These are phyloP conservation scores for Cantharis lateralis DNA, from an alignment of 2,888 invertebrate genomes.

Conservation along the genomic window DNA sequence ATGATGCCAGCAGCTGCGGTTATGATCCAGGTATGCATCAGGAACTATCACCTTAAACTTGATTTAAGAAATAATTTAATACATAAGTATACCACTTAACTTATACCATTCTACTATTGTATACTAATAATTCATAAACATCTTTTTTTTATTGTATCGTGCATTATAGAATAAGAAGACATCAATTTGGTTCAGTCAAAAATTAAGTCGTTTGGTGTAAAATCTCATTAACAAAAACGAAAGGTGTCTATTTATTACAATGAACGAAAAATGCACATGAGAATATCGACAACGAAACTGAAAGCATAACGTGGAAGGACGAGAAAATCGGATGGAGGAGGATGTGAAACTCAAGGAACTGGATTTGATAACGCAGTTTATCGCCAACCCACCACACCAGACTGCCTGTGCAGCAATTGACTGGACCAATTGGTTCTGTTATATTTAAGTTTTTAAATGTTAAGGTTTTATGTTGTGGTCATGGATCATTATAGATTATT, in stretches of 20 bases:
- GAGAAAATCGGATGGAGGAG: not conserved
- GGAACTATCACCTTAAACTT: constrained; percentile 68
- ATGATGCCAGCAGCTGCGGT: constrained; percentile 88
- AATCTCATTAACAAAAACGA: not conserved
- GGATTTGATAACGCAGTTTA: not conserved
- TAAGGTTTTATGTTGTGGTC: constrained; percentile 36
- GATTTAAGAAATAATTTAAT: constrained; percentile 20
- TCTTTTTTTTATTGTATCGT: constrained; percentile 36
- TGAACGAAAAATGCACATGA: not conserved
- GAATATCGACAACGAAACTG: not conserved
- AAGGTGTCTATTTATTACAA: not conserved
- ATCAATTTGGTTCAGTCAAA: constrained; percentile 20
- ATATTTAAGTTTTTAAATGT: constrained; percentile 22
- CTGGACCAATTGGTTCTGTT: constrained; percentile 31
- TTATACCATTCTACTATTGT: constrained; percentile 38
- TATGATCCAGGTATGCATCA: constrained; percentile 90
- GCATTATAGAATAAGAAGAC: constrained; percentile 31
- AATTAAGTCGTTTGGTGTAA: constrained; percentile 3
- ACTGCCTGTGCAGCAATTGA: not conserved
- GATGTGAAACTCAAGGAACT: not conserved
- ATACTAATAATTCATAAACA: constrained; percentile 34
- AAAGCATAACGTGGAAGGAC: not conserved
- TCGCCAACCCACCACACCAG: constrained; percentile 1
- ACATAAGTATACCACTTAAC: constrained; percentile 41
- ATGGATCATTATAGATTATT: constrained; percentile 26